Percentiles rank a stretch among this genome's conserved stretches.
phyloP scores from a whole-genome alignment of 2,888 invertebrate species.

The Tetrapedia diversipes region DNA sequence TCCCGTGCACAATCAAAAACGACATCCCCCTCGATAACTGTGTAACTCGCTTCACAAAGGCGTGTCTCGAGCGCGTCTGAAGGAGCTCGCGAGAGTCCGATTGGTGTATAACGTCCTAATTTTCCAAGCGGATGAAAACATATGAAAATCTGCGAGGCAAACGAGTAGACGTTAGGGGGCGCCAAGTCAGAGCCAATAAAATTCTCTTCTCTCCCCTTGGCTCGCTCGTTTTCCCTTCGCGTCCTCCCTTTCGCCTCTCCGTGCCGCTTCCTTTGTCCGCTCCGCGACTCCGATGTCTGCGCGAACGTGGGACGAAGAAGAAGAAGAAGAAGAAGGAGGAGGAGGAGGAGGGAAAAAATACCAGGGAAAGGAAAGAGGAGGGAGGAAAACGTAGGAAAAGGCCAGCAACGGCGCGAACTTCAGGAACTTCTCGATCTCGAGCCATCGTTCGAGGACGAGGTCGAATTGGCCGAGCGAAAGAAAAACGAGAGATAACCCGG shows the following conservation, averaged over 20 bases:
- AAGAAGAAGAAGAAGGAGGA: background rate
- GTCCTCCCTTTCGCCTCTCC: constrained; percentile 43
- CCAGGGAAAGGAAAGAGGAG: background rate
- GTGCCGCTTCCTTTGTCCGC: constrained; percentile 65
- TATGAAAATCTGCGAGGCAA: constrained; percentile 82
- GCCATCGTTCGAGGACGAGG: constrained; percentile 43
- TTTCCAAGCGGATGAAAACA: constrained; percentile 82
- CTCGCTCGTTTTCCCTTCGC: constrained; percentile 61
- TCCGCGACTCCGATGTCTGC: no score
- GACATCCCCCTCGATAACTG: constrained; percentile 38
- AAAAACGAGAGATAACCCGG: constrained; percentile 50
- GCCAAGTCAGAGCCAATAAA: constrained; percentile 82
- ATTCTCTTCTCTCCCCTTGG: constrained; percentile 74
- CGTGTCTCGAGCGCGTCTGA: constrained; percentile 20
- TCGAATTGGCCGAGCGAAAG: constrained; percentile 54
- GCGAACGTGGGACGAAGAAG: no score
- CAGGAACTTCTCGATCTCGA: constrained; percentile 32
- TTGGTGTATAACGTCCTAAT: constrained; percentile 79
- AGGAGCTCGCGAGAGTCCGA: constrained; percentile 57
- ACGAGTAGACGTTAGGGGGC: constrained; percentile 79
- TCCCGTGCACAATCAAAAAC: no score
- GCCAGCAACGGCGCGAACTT: background rate
- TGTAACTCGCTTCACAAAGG: constrained; percentile 48
- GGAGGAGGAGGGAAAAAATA: no score
- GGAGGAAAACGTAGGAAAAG: background rate